Conservation (phyloP, 2,113 vertebrate species). For the Acrocephalus kingi region DNA sequence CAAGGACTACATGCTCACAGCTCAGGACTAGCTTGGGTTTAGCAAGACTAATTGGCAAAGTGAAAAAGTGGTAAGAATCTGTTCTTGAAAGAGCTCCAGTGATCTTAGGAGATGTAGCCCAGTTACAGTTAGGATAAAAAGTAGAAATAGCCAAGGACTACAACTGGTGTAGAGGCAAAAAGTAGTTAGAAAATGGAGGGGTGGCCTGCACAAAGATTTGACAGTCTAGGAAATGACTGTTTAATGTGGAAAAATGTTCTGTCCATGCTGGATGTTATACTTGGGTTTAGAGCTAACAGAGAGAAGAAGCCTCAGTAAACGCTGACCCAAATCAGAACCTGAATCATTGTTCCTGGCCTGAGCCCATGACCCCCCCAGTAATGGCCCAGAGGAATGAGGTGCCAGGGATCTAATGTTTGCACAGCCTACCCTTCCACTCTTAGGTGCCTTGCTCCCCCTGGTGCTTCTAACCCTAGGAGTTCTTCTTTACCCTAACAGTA, state of each 20-base stretch:
- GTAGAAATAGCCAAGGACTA: not conserved
- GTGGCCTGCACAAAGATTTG: not conserved
- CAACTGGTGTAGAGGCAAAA: not conserved
- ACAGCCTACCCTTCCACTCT: not conserved
- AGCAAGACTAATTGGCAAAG: not conserved
- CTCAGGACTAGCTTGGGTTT: not conserved
- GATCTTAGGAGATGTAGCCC: not conserved
- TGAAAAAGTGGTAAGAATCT: not conserved
- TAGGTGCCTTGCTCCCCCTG: not conserved
- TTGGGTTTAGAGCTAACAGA: not conserved
- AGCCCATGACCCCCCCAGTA: not conserved
- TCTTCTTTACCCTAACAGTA: not conserved
- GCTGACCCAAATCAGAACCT: not conserved
- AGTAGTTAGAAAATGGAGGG: not conserved
- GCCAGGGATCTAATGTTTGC: not conserved
- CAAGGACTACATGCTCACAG: not conserved
- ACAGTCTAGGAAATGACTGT: not conserved
- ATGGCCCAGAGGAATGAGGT: not conserved
- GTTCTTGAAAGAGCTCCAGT: not conserved
- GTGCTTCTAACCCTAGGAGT: not conserved
- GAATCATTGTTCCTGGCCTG: not conserved
- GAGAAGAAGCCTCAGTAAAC: not conserved
- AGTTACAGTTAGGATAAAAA: not conserved
- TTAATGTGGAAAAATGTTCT: not conserved
- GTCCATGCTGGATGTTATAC: not conserved